Evolutionary conservation across 2,888 invertebrate genomes (phyloP).

Genomic region (Ellobium chinense): DNA sequence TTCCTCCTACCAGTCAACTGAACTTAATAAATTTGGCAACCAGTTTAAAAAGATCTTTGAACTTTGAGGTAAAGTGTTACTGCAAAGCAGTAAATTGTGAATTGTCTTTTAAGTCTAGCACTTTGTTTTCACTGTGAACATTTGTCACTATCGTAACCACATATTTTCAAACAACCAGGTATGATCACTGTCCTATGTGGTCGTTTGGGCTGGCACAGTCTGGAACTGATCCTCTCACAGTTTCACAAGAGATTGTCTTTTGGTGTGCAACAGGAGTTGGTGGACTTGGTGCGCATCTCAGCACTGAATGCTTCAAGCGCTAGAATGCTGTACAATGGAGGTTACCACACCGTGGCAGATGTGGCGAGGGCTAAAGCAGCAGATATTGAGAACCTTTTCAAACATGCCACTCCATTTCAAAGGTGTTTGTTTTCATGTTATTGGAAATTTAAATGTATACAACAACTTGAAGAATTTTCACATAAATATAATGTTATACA

Average conservation of each 20-base stretch:
- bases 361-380: slow-evolving; percentile 87
- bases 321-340: slow-evolving; percentile 89
- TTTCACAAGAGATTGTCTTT: slow-evolving; percentile 97
- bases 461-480: neutral
- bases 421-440: slow-evolving; percentile 81
- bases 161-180: too few relatives aligned
- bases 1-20: too few relatives aligned
- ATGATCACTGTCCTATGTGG: slow-evolving; percentile 98
- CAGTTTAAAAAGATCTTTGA: too few relatives aligned
- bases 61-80: too few relatives aligned
- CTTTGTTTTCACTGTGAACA: too few relatives aligned
- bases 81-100: too few relatives aligned
- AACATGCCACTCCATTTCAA: slow-evolving; percentile 90
- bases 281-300: slow-evolving; percentile 90
- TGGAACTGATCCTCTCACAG: slow-evolving; percentile 92
- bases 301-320: slow-evolving; percentile 91
- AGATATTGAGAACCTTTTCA: slow-evolving; percentile 87
- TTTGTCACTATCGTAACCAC: too few relatives aligned
- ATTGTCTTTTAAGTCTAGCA: too few relatives aligned
- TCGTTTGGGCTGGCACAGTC: slow-evolving; percentile 93
- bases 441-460: too few relatives aligned
- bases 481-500: neutral
- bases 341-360: slow-evolving; percentile 87
- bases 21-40: too few relatives aligned
- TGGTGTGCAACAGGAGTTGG: slow-evolving; percentile 93